Conservation (phyloP, 2,113 vertebrate genomes). For the Oncorhynchus keta region DNA sequence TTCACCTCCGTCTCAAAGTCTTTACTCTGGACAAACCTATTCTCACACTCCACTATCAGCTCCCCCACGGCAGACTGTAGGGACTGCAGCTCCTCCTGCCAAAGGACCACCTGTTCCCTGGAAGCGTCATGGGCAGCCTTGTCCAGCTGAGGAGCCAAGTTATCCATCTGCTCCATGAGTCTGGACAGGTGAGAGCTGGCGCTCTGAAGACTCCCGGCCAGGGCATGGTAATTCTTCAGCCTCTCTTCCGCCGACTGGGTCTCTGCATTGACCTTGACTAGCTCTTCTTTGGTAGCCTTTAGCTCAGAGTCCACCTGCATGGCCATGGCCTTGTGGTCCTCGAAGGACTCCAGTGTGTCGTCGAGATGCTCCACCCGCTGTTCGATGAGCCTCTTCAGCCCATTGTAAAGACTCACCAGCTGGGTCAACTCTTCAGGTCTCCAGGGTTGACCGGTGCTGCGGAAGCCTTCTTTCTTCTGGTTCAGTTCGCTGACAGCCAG, state of each 20-base stretch:
- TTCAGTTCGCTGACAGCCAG: constrained; percentile 86
- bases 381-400: constrained; percentile 81
- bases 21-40: constrained; percentile 79
- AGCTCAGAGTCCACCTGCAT: constrained; percentile 80
- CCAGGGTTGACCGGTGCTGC: constrained; percentile 91
- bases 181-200: constrained; percentile 80
- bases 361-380: constrained; percentile 81
- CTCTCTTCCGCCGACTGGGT: constrained; percentile 90
- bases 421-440: constrained; percentile 85
- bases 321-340: constrained; percentile 82
- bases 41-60: constrained; percentile 87
- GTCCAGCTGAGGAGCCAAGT: constrained; percentile 81
- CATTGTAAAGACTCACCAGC: constrained; percentile 78
- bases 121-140: constrained; percentile 75
- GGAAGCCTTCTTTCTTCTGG: constrained; percentile 91
- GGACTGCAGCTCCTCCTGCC: constrained; percentile 86
- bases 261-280: constrained; percentile 84
- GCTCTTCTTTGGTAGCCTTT: constrained; percentile 77
- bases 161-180: constrained; percentile 85
- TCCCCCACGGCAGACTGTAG: constrained; percentile 81
- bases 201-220: constrained; percentile 88
- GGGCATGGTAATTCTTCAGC: constrained; percentile 86
- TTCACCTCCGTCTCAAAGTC: constrained; percentile 94
- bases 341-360: constrained; percentile 81
- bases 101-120: constrained; percentile 78